Conservation (phyloP, 2,113 vertebrate genomes). For the Siniperca knerii region DNA sequence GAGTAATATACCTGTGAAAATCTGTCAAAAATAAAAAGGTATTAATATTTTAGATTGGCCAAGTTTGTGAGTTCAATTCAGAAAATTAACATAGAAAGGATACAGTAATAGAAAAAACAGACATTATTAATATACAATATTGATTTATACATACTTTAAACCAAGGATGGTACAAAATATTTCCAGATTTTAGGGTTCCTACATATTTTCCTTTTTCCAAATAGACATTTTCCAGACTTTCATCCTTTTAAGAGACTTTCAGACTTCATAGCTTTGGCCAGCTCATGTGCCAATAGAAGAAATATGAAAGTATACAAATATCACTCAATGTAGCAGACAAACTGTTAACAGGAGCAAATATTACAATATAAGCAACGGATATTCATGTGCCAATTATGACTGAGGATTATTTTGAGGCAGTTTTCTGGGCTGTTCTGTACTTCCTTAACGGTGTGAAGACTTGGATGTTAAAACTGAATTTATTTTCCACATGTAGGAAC, state of each 20-base stretch:
- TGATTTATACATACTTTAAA: slow-evolving; percentile 71
- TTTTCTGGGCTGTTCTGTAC: neutral
- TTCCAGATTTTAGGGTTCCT: slow-evolving; percentile 73
- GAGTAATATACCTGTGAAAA: slow-evolving; percentile 42
- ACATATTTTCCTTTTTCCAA: slow-evolving; percentile 51
- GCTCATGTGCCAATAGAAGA: slow-evolving; percentile 20
- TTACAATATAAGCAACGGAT: neutral
- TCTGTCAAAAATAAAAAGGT: slow-evolving; percentile 57
- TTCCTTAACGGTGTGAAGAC: slow-evolving; percentile 2
- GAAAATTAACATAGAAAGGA: slow-evolving; percentile 70
- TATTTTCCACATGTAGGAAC: slow-evolving; percentile 70
- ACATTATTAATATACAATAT: slow-evolving; percentile 73
- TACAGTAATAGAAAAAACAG: slow-evolving; percentile 70
- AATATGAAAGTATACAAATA: neutral
- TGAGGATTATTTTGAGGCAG: neutral
- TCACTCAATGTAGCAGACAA: neutral
- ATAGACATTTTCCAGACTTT: slow-evolving; percentile 17
- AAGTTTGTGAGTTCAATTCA: slow-evolving; percentile 54
- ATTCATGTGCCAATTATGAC: slow-evolving; percentile 8
- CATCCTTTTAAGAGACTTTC: slow-evolving; percentile 5
- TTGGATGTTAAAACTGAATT: slow-evolving; percentile 30
- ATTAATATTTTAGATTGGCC: slow-evolving; percentile 42
- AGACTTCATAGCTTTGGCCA: neutral
- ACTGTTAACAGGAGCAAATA: slow-evolving; percentile 11
- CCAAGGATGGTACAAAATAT: slow-evolving; percentile 71